Conservation (phyloP, 1,140 invertebrate species). For the Reticulitermes speratus region DNA sequence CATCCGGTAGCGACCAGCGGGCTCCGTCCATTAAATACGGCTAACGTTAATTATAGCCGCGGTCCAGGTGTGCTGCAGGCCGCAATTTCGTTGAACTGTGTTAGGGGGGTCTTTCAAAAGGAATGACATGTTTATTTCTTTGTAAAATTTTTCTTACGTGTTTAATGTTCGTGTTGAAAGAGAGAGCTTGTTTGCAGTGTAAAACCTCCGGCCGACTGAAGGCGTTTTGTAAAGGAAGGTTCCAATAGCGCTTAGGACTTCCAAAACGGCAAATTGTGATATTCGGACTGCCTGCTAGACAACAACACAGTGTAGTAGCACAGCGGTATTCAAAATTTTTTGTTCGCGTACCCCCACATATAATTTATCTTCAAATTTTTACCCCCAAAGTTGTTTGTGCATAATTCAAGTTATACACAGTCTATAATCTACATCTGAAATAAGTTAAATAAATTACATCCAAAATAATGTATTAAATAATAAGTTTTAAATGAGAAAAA, state of each 20-base stretch:
- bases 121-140: neutral
- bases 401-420: no score
- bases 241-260: neutral
- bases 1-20: neutral
- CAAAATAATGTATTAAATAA: no score
- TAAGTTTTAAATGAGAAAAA: no score
- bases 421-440: no score
- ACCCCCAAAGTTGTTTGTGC: no score
- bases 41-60: neutral
- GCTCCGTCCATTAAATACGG: neutral
- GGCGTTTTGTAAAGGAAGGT: neutral
- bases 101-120: neutral
- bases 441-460: no score
- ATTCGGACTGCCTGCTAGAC: no score
- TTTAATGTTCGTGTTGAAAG: neutral
- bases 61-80: neutral
- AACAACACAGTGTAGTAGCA: no score
- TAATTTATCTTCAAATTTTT: no score
- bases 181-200: neutral
- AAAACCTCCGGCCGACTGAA: neutral
- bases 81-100: neutral
- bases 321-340: no score
- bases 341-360: no score
- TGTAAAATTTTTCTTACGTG: neutral
- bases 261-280: neutral